Base-by-base conservation (phyloP, 2,888 invertebrate species). In the Protophormia terraenovae region DNA sequence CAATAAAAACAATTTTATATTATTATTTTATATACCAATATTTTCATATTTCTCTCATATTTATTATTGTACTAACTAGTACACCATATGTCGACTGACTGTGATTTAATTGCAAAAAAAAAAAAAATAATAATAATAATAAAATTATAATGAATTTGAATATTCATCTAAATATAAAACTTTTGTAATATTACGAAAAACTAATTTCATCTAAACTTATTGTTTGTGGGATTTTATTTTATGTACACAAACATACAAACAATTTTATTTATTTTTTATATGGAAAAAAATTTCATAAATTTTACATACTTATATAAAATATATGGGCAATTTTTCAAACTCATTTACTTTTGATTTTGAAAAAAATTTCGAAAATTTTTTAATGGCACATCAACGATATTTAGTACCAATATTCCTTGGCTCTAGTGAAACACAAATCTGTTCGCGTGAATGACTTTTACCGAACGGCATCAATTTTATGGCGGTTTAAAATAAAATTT, bases 141-240 rank as follows among this genome's bases (percentile, higher is more conserved):
- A n/a, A n/a, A 64, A 78, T 75, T 69, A 64, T 78, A 78, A 84
- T 60, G 62, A 73, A 81, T 84, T 80, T 80, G 66, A 80, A 82
- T 82, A 76, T 71, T 73, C 84, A 82, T 79, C 58, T 73, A 78
- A 82, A 75, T 50, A 64, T 60, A 60, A 78, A 79, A 83, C 62
- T 83, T 79, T 79, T 83, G 73, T 50, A 78, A 78, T 77, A 50
- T 75, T 69, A 69, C 32, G 60, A 69, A 75, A 83, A 83, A 83
- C 73, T 83, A 62, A 67, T 75, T 73, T 79, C 79, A 79, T 83
- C 73, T 79, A 75, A 76, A 76, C 53, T 53, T 75, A 76, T 81
- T 64, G 45, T 47, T 58, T 32, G 22, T 24, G 19, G 67, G n/a
- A 27, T 60, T 58, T 67, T 45, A 12, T 50, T 12, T 41, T 41